phyloP scores from a whole-genome alignment of 2,113 vertebrate species.

The Theristicus caerulescens region DNA sequence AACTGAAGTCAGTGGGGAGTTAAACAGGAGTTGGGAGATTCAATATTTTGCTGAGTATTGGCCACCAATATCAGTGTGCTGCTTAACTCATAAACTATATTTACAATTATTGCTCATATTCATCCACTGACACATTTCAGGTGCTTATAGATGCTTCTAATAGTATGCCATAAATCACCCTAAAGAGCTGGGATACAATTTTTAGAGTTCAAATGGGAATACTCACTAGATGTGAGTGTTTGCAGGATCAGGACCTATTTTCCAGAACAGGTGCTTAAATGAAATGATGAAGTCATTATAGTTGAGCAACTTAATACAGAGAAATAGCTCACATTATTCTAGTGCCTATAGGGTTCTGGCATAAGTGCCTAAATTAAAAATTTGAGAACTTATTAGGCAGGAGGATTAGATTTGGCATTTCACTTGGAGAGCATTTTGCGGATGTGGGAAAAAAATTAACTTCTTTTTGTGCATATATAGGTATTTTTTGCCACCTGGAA shows the following conservation, averaged over 20 bases:
- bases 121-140: constrained; percentile 50
- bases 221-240: constrained; percentile 23
- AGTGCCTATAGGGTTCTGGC: constrained; percentile 4
- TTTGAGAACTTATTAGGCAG: constrained; percentile 44
- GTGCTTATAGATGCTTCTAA: constrained; percentile 45
- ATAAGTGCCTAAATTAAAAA: constrained; percentile 57
- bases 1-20: constrained; percentile 18
- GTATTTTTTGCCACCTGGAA: constrained; percentile 26
- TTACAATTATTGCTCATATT: constrained; percentile 50
- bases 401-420: constrained; percentile 35
- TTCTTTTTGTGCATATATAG: neutral
- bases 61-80: neutral
- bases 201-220: constrained; percentile 67
- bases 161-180: constrained; percentile 2
- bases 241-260: constrained; percentile 53
- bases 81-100: constrained; percentile 57
- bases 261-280: constrained; percentile 66
- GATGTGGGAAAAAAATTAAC: neutral
- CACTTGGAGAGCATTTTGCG: neutral
- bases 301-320: constrained; percentile 50
- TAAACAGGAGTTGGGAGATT: constrained; percentile 32
- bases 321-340: constrained; percentile 33
- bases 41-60: neutral
- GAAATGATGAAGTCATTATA: constrained; percentile 56
- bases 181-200: constrained; percentile 38